phyloP scores from a whole-genome alignment of 2,888 invertebrate genomes.

The Rotaria magnacalcarata region DNA sequence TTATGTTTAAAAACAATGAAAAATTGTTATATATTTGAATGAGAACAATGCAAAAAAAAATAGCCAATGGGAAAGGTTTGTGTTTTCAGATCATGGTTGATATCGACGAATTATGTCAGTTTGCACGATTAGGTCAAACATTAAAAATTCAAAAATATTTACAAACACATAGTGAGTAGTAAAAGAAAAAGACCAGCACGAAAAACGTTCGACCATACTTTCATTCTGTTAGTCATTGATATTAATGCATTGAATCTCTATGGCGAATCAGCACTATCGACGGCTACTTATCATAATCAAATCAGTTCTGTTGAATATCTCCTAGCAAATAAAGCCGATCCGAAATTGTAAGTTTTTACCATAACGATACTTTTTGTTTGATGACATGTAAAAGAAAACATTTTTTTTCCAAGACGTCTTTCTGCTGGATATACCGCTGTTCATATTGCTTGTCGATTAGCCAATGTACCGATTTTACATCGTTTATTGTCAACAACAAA shows the following conservation, averaged over 20 bases:
- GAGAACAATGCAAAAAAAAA: not conserved
- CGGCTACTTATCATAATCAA: not conserved
- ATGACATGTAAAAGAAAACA: too few relatives aligned
- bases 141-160: not conserved
- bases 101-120: constrained; percentile 6
- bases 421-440: not conserved
- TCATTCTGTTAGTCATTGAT: not conserved
- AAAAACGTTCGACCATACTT: not conserved
- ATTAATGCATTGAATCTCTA: not conserved
- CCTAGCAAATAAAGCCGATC: not conserved
- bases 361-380: too few relatives aligned
- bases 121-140: constrained; percentile 21
- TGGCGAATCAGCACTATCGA: not conserved
- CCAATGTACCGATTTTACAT: not conserved
- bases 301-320: not conserved
- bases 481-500: not conserved
- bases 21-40: not conserved
- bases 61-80: not conserved
- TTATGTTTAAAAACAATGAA: not conserved
- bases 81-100: constrained; percentile 11
- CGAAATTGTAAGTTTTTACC: not conserved
- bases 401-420: not conserved
- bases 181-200: too few relatives aligned
- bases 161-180: not conserved
- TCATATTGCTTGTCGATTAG: not conserved